phyloP scores from a whole-genome alignment of 2,888 invertebrate genomes.

The Automeris io region DNA sequence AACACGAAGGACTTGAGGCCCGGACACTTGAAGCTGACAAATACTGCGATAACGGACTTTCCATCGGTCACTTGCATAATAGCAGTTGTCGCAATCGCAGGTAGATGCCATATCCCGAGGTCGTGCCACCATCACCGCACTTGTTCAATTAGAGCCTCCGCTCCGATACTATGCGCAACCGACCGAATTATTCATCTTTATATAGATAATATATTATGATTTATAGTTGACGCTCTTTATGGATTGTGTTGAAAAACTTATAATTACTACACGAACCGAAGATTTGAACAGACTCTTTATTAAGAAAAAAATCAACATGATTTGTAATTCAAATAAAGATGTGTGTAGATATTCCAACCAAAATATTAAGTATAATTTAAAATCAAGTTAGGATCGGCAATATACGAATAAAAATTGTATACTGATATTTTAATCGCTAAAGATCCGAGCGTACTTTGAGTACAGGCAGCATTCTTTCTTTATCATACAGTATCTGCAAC shows the following conservation, averaged over 20 bases:
- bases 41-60: conserved; percentile 58
- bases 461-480: background rate
- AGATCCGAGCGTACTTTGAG: background rate
- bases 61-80: conserved; percentile 65
- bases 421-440: background rate
- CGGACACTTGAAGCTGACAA: conserved; percentile 36
- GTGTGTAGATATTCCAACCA: background rate
- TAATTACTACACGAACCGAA: background rate
- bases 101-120: conserved; percentile 49
- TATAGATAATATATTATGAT: background rate
- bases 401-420: background rate
- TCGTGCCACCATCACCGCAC: conserved; percentile 55
- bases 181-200: conserved; percentile 27
- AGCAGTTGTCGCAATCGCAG: conserved; percentile 58
- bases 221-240: background rate
- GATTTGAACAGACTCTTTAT: background rate
- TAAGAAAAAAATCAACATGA: background rate
- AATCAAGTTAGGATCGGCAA: background rate
- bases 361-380: background rate
- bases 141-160: conserved; percentile 68
- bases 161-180: conserved; percentile 48
- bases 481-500: background rate
- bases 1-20: conserved; percentile 57
- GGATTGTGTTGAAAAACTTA: background rate
- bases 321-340: background rate